These are phyloP conservation scores for Leptopterna dolabrata DNA, from an alignment of 2,888 invertebrate genomes.

Conservation along the genomic window DNA sequence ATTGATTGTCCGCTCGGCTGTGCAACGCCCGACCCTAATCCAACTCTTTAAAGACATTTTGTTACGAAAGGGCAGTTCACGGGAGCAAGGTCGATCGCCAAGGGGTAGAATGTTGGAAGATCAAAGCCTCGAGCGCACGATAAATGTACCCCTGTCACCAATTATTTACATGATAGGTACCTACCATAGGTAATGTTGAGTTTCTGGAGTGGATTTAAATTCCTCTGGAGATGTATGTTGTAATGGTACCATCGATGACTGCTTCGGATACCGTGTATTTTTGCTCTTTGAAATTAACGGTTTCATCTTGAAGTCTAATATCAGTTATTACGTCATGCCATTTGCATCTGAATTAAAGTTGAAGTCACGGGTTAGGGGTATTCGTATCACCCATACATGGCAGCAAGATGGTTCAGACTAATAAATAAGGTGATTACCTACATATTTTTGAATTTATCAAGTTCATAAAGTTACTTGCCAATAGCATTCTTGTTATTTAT, in stretches of 20 bases:
- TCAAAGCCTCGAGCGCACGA: neutral
- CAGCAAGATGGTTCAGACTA: too few species aligned
- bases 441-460: too few species aligned
- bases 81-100: conserved; percentile 29
- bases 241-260: neutral
- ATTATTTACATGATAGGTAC: neutral
- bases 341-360: too few species aligned
- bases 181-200: too few species aligned
- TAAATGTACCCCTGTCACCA: conserved; percentile 11
- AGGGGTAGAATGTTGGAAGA: neutral
- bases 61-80: conserved; percentile 39
- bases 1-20: conserved; percentile 21
- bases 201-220: neutral
- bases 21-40: conserved; percentile 26
- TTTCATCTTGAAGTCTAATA: too few species aligned
- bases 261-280: neutral
- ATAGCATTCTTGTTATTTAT: too few species aligned
- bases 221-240: neutral
- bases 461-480: too few species aligned
- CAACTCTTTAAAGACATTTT: conserved; percentile 9
- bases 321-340: too few species aligned
- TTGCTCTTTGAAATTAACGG: neutral
- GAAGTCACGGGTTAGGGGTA: too few species aligned
- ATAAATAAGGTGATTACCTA: too few species aligned
- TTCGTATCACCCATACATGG: too few species aligned